phyloP scores from a whole-genome alignment of 2,888 invertebrate genomes.

The Apotomis capreana region DNA sequence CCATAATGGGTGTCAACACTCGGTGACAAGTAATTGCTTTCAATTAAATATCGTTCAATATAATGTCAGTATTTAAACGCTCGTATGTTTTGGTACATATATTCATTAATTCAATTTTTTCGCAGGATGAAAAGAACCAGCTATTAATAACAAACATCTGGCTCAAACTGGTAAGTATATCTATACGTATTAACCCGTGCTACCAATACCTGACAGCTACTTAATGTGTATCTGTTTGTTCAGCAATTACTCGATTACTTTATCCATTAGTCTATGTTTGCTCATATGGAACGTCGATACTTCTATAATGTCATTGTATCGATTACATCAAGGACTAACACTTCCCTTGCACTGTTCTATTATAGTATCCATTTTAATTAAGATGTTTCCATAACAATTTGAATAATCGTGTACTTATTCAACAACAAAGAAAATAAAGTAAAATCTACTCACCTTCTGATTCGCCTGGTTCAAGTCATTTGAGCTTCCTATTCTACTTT shows the following conservation, averaged over 20 bases:
- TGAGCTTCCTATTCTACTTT: too few species aligned
- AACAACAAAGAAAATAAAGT: too few species aligned
- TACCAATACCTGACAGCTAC: slow-evolving; percentile 9
- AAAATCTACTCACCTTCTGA: too few species aligned
- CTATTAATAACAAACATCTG: slow-evolving; percentile 98
- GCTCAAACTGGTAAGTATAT: slow-evolving; percentile 92
- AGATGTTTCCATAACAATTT: too few species aligned
- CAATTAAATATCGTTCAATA: slow-evolving; percentile 6
- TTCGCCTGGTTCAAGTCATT: too few species aligned
- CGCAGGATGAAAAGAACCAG: slow-evolving; percentile 98
- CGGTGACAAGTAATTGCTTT: slow-evolving; percentile 9
- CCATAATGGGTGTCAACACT: background rate
- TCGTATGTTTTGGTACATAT: slow-evolving; percentile 1
- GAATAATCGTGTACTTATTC: too few species aligned
- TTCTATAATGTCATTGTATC: background rate
- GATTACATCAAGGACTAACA: background rate
- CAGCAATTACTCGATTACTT: slow-evolving; percentile 40
- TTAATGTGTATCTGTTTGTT: slow-evolving; percentile 42
- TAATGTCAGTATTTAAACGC: slow-evolving; percentile 8
- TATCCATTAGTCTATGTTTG: slow-evolving; percentile 32
- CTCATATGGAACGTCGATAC: slow-evolving; percentile 6
- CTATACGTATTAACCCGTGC: slow-evolving; percentile 13
- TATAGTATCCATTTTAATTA: background rate
- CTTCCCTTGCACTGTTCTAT: background rate
- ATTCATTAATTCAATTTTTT: slow-evolving; percentile 56